These are phyloP conservation scores for Cyrtodaria siliqua DNA, from an alignment of 2,888 invertebrate genomes.

Conservation along the genomic window DNA sequence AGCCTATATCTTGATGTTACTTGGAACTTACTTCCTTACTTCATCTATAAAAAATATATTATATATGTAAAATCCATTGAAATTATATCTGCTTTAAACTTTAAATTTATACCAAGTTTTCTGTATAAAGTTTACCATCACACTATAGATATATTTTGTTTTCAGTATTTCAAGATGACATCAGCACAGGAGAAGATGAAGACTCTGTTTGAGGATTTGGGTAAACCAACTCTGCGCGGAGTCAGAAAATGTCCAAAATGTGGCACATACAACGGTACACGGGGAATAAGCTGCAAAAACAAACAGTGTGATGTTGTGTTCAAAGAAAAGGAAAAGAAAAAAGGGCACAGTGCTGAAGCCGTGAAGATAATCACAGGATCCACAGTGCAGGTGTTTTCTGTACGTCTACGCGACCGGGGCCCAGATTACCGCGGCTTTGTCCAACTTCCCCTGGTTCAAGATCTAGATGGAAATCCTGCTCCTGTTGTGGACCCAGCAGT, in stretches of 20 bases:
- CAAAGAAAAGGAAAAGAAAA: constrained; percentile 88
- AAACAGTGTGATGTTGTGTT: constrained; percentile 90
- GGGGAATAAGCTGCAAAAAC: constrained; percentile 91
- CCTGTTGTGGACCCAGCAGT: constrained; percentile 79
- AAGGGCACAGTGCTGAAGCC: constrained; percentile 89
- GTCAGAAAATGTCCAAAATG: constrained; percentile 92
- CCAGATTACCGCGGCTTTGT: constrained; percentile 92
- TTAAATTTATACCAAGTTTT: no score
- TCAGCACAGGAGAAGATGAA: constrained; percentile 79
- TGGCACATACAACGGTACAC: constrained; percentile 91
- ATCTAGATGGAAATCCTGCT: constrained; percentile 84
- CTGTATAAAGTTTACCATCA: no score
- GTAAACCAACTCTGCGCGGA: constrained; percentile 90
- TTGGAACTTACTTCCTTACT: no score
- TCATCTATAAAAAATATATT: no score
- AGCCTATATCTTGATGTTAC: no score
- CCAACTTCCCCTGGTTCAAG: constrained; percentile 87
- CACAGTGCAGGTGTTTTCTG: constrained; percentile 89
- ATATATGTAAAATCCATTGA: no score
- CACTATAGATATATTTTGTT: no score
- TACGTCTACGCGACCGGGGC: constrained; percentile 90
- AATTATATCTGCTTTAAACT: no score
- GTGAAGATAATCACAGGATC: constrained; percentile 89
- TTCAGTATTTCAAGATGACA: not conserved
- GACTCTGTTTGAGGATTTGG: constrained; percentile 87